Base-by-base conservation (phyloP, 2,797 vertebrate genomes). In the Remorina albescens region DNA sequence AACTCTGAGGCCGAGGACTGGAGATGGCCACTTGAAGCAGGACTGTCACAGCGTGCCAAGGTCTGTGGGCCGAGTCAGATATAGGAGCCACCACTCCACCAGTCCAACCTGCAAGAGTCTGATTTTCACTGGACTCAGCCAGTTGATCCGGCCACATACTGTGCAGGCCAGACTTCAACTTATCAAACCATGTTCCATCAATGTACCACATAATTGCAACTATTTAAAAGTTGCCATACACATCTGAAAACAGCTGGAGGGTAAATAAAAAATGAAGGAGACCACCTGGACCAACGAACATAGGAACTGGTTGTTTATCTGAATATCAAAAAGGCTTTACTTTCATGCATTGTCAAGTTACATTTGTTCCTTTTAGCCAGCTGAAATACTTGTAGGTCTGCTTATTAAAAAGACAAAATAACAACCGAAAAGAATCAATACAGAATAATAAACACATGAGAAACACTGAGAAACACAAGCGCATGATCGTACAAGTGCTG, bases 1-100 rank as follows among this genome's bases (percentile, higher is more conserved):
- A 76, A 72, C 28, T 54, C 36, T 81, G n/a, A 61, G 76, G 74
- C 66, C 77, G 66, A 46, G 71, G 76, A 68, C 46, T 1, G 58
- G 64, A 61, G 51, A 21, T 75, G 63, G 36, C 71, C 42, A 3
- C 49, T 71, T 18, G 36, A 15, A 30, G 55, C 25, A 25, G 70
- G 36, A 47, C 61, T n/a, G 46, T 15, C 62, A 41, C 53, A 25
- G 63, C 42, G 30, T 8, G 76, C 46, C 59, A 73, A 65, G 30
- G 41, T 63, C 32, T n/a, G 62, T n/a, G 41, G 49, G 54, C 53
- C 4, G 57, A 71, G 67, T 58, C 76, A 63, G 62, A 46, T 51
- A 44, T 49, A 15, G 19, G 65, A 56, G 13, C 23, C 60, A 44
- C 60, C 46, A 49, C 60, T 51, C 57, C 41, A 57, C 68, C 36